Evolutionary conservation across 2,888 invertebrate species (phyloP).

Genomic region (Phytoseiulus persimilis): DNA sequence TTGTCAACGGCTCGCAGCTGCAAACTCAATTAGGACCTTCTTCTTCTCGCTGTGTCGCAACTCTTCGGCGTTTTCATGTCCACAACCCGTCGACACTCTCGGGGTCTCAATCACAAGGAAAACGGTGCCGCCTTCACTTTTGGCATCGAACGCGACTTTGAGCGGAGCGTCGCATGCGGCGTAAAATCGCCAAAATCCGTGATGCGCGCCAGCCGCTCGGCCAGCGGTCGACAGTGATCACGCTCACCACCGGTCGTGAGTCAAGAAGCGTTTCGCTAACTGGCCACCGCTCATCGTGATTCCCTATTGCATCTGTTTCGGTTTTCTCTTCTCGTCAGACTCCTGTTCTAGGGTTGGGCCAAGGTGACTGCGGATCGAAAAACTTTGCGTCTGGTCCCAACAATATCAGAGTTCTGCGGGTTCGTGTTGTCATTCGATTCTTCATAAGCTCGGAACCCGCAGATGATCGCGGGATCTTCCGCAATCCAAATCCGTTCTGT

Average conservation of each 20-base stretch:
- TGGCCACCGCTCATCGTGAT: background rate
- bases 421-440: background rate
- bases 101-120: background rate
- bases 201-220: background rate
- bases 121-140: background rate
- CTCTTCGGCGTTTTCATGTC: background rate
- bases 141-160: background rate
- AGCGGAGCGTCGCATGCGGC: background rate
- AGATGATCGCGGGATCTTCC: background rate
- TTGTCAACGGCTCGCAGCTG: background rate
- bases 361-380: background rate
- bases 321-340: background rate
- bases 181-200: background rate
- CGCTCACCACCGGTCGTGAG: background rate
- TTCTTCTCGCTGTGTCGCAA: background rate
- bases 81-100: background rate
- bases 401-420: background rate
- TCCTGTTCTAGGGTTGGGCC: background rate
- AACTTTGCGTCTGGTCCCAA: background rate
- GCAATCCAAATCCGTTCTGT: background rate
- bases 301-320: background rate
- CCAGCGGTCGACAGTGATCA: background rate
- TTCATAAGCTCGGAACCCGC: background rate
- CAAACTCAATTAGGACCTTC: background rate
- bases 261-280: background rate